These are phyloP conservation scores for Cecidostiba fungosa DNA, from an alignment of 2,888 invertebrate genomes.

Conservation along the genomic window DNA sequence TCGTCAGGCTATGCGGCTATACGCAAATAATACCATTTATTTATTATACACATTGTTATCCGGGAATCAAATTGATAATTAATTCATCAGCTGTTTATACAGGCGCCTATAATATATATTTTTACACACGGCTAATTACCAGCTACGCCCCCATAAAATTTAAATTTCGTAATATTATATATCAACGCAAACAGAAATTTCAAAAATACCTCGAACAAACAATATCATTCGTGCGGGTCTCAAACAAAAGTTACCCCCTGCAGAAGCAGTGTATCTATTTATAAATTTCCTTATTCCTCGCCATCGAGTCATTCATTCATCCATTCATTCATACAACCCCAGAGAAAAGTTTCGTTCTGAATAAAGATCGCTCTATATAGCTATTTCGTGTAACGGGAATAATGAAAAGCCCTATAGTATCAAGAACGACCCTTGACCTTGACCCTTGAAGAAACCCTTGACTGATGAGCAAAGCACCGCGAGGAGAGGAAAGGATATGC, in stretches of 20 bases:
- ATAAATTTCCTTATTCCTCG: not conserved
- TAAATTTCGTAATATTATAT: not conserved
- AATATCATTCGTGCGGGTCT: not conserved
- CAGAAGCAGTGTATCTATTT: not conserved
- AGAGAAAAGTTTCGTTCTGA: not conserved
- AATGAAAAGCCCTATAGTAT: conserved; percentile 7
- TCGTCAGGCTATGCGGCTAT: not conserved
- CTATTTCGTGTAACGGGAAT: not conserved
- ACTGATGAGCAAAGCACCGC: not conserved
- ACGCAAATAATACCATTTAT: not conserved
- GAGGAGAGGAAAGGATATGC: not conserved
- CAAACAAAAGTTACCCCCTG: not conserved
- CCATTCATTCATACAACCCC: not conserved
- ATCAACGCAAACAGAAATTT: not conserved
- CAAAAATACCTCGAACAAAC: not conserved
- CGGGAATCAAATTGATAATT: not conserved
- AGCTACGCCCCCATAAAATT: no score
- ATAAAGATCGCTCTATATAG: not conserved
- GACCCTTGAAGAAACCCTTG: no score
- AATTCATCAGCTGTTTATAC: not conserved
- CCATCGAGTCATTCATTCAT: no score
- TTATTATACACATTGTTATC: not conserved
- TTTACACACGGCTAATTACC: no score
- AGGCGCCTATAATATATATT: not conserved
- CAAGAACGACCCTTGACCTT: no score